A percentile compares a stretch with the other conserved stretches of the same genome.
Conservation (phyloP, 2,797 vertebrate species). For the Ceryle rudis region DNA sequence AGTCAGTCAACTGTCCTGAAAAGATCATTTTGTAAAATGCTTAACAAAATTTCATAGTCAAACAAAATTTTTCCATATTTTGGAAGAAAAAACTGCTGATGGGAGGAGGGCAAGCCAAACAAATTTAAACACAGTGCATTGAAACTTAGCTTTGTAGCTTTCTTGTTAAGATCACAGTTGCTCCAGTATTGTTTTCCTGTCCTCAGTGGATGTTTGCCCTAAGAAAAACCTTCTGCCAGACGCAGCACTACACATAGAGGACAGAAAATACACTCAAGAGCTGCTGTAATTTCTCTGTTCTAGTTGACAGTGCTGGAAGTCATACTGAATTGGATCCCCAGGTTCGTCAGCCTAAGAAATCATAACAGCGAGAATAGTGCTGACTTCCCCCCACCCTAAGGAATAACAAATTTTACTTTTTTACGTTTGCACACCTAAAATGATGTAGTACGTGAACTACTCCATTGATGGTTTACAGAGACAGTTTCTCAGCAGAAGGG, state of each 20-base stretch:
- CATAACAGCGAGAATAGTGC: accelerated
- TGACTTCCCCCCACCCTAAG: accelerated
- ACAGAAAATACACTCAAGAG: neutral
- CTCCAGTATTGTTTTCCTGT: neutral
- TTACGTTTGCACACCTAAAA: neutral
- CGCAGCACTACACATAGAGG: accelerated
- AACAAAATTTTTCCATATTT: neutral
- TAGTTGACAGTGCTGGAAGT: neutral
- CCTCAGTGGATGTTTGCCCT: neutral
- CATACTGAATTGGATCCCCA: neutral
- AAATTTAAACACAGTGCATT: neutral
- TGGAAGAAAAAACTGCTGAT: neutral
- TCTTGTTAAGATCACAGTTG: neutral
- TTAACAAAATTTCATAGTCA: neutral
- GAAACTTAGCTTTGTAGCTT: neutral
- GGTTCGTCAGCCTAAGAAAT: neutral
- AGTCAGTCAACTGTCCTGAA: neutral
- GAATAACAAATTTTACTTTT: neutral
- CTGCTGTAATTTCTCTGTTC: neutral
- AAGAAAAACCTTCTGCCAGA: neutral
- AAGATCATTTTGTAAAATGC: neutral
- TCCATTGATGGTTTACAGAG: neutral
- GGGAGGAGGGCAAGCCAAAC: neutral
- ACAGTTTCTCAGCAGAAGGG: neutral
- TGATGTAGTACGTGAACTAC: neutral